Evolutionary conservation across 2,888 invertebrate genomes (phyloP), one percentile per base, ranked within the genome.

Genomic region (Athripsodes cinereus): DNA sequence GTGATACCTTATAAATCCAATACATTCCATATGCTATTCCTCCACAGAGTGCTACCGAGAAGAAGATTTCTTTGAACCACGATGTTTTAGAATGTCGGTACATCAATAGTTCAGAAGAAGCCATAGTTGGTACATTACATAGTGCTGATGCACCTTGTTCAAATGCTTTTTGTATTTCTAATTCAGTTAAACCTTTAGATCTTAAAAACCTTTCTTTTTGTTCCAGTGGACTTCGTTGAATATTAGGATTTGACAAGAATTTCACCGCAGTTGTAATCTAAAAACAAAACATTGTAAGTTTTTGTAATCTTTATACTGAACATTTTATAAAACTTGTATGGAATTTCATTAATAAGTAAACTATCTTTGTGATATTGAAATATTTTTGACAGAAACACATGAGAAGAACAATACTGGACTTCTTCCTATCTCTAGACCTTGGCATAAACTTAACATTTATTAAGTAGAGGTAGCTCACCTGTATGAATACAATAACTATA

Each of bases 231-330:
- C 89, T 90, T 64, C 83, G 78, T 53, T 84, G 81, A 1, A 94
- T 91, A 71, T 87, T 90, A n/a, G 88, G 87, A 75, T 93, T 93
- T 71, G 87, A 84, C 53, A 94, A 75, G 76, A 94, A 94, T 68
- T 89, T 90, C 2, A 92, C 83, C 3, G 93, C 93, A 13, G 92
- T 92, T 65, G 84, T 82, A 61, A 93, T 85, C 93, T 93, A 71
- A 21, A 78, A 72, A 40, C 16, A 13, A 40, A 8, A 40, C 6
- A 31, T 31, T 31, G 11, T 6, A 6, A 31, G 6, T 11, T 8
- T 8, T 8, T 11, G 11, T 11, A 31, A 31, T 11, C 31, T 8
- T 31, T 31, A 31, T 31, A 11, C 31, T 8, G 31, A 31, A 6
- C 31, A 31, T 31, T 31, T 31, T 31, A 11, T 11, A 31, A 31